phyloP scores from a whole-genome alignment of 2,797 vertebrate genomes.

The Chloroceryle inda region DNA sequence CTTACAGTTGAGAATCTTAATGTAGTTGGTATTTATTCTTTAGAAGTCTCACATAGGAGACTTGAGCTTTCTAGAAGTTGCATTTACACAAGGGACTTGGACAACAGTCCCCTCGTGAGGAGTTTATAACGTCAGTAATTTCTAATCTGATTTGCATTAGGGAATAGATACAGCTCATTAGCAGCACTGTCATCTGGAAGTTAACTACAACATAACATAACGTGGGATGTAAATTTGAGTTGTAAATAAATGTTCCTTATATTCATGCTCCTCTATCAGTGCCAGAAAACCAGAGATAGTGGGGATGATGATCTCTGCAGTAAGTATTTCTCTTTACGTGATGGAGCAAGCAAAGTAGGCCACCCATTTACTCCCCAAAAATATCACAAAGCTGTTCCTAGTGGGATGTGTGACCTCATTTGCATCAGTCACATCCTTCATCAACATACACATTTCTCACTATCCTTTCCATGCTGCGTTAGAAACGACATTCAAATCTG shows the following conservation, averaged over 20 bases:
- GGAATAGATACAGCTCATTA: conserved; percentile 15
- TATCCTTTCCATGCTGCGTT: not conserved
- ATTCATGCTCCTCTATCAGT: not conserved
- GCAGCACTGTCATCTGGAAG: not conserved
- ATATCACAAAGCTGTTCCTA: conserved; percentile 15
- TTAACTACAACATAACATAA: conserved; percentile 32
- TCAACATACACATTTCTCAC: conserved; percentile 36
- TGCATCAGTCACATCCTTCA: not conserved
- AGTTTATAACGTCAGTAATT: not conserved
- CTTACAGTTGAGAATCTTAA: not conserved
- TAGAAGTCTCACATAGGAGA: not conserved
- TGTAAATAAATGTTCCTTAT: conserved; percentile 15
- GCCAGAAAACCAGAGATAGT: not conserved
- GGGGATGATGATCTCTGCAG: not conserved
- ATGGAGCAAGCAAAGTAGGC: conserved; percentile 21
- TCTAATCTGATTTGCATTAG: conserved; percentile 28
- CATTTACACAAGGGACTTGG: not conserved
- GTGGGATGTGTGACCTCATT: conserved; percentile 17
- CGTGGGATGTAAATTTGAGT: not conserved
- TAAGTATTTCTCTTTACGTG: conserved; percentile 1
- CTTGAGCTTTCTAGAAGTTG: not conserved
- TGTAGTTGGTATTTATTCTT: not conserved
- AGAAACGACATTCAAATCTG: conserved; percentile 22
- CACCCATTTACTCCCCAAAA: conserved; percentile 33
- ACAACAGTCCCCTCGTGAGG: not conserved